Percentiles rank a stretch among this genome's conserved stretches.
phyloP scores from a whole-genome alignment of 2,113 vertebrate genomes.

The Corvus moneduloides region DNA sequence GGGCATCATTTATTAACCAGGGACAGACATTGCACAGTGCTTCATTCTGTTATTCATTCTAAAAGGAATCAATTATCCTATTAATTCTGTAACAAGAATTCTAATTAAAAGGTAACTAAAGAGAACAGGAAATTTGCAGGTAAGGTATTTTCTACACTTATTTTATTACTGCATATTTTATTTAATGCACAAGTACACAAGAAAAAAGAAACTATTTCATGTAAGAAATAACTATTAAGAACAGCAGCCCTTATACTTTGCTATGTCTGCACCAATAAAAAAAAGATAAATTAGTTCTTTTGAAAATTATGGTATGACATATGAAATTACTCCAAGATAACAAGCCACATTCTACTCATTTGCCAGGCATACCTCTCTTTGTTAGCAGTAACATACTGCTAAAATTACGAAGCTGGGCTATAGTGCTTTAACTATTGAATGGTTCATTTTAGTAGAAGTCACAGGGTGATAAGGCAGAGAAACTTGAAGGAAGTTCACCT shows the following conservation, averaged over 20 bases:
- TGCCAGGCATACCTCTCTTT: background rate
- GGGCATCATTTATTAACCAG: conserved; percentile 34
- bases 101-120: conserved; percentile 29
- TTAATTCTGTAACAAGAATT: conserved; percentile 35
- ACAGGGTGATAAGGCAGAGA: background rate
- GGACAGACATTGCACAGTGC: background rate
- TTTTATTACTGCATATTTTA: background rate
- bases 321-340: background rate
- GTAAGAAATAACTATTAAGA: background rate
- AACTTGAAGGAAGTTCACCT: background rate
- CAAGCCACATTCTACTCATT: background rate
- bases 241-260: background rate
- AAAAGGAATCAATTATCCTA: conserved; percentile 32
- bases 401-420: background rate
- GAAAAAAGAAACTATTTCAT: background rate
- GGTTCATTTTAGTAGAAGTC: background rate
- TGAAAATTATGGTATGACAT: background rate
- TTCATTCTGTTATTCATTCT: conserved; percentile 8
- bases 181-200: background rate
- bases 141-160: background rate
- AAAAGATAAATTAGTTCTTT: background rate
- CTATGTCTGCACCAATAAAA: background rate
- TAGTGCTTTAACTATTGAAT: background rate
- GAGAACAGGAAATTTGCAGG: background rate
- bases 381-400: background rate